Evolutionary conservation across 2,888 invertebrate species (phyloP).

Genomic region (Thecocarcelia acutangulata): DNA sequence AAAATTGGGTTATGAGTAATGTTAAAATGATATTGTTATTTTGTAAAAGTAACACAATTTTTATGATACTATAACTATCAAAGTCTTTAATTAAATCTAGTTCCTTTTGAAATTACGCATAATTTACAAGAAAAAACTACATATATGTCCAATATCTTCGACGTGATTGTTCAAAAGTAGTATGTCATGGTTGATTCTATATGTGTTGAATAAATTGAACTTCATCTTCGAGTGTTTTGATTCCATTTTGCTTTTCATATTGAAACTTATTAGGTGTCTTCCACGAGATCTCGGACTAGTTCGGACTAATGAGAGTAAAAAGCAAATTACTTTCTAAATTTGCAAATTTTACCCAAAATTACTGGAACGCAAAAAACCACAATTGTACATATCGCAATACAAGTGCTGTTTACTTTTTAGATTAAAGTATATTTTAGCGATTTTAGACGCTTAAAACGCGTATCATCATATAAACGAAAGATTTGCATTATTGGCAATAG

Average conservation of each 20-base stretch:
- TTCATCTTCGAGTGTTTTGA: conserved; percentile 17
- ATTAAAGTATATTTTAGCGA: too few species aligned
- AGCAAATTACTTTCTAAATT: too few species aligned
- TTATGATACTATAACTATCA: conserved; percentile 58
- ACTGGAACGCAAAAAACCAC: too few species aligned
- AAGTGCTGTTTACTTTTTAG: too few species aligned
- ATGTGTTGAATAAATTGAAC: conserved; percentile 19
- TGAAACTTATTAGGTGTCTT: conserved; percentile 1
- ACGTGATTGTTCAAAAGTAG: conserved; percentile 52
- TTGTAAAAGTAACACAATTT: conserved; percentile 54
- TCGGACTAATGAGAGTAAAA: too few species aligned
- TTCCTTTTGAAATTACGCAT: conserved; percentile 57
- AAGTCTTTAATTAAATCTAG: conserved; percentile 57
- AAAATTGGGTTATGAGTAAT: conserved; percentile 45
- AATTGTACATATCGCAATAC: too few species aligned
- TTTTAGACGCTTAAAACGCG: too few species aligned
- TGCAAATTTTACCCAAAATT: too few species aligned
- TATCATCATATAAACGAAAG: too few species aligned
- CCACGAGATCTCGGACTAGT: too few species aligned
- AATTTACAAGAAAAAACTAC: conserved; percentile 66
- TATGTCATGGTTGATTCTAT: conserved; percentile 63
- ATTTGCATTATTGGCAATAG: too few species aligned
- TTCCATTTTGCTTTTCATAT: not conserved
- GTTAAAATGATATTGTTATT: conserved; percentile 55
- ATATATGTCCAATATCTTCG: conserved; percentile 58